These are phyloP conservation scores for Entelurus aequoreus DNA, from an alignment of 2,113 vertebrate species.

Conservation along the genomic window DNA sequence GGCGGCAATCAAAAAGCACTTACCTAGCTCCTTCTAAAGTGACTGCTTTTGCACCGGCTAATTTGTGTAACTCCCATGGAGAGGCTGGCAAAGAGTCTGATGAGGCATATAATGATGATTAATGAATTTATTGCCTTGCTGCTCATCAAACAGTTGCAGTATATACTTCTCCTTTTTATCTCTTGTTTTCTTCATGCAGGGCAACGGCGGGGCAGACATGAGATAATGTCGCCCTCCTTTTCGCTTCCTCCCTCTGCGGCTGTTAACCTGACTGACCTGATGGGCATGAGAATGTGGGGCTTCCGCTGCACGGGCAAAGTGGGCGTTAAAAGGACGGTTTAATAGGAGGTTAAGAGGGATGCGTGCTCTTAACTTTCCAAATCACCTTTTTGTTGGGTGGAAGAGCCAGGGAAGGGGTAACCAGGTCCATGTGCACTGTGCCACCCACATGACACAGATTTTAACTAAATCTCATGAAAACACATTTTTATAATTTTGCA, in stretches of 20 bases:
- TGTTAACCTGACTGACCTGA: conserved; percentile 78
- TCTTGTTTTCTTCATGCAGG: conserved; percentile 49
- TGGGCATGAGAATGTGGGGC: conserved; percentile 70
- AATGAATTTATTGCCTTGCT: conserved; percentile 99
- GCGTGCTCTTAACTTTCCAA: conserved; percentile 75
- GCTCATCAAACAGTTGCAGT: conserved; percentile 92
- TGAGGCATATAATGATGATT: conserved; percentile 99
- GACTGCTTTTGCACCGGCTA: conserved; percentile 97
- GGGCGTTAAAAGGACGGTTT: conserved; percentile 76
- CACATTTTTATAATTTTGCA: too few relatives aligned
- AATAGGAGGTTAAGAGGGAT: conserved; percentile 73
- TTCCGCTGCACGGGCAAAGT: conserved; percentile 65
- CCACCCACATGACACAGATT: too few relatives aligned
- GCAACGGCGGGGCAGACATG: conserved; percentile 67
- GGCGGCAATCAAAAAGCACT: conserved; percentile 99
- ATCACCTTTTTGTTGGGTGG: conserved; percentile 68
- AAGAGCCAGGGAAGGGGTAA: conserved; percentile 70
- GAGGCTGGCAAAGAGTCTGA: conserved; percentile 98
- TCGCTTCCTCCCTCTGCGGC: conserved; percentile 55
- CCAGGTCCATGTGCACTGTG: conserved; percentile 56
- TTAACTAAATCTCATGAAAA: too few relatives aligned
- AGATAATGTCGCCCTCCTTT: conserved; percentile 62
- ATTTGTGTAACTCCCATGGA: conserved; percentile 99
- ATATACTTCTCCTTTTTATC: conserved; percentile 76
- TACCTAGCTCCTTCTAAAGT: conserved; percentile 98